Evolutionary conservation across 2,797 vertebrate genomes (phyloP), one percentile per base, ranked within the genome.

Genomic region (Schizopygopsis malacanthus): DNA sequence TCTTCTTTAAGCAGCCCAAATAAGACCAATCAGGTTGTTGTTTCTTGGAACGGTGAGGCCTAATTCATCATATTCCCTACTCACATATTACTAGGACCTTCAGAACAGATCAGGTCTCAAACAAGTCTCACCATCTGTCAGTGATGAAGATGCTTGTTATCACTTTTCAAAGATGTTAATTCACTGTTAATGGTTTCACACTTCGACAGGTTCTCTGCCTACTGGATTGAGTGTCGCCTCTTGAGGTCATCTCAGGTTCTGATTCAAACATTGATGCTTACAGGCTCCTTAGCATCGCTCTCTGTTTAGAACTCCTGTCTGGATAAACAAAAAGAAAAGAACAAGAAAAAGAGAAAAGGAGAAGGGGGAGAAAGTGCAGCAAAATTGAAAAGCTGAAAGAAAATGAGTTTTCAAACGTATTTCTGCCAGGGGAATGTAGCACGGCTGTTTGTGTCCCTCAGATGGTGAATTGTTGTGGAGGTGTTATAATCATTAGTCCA

Each of bases 361-460:
- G 69, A 25, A 69, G 10, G 71, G 71, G 56, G 84, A 88, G 6
- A 25, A 77, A 1, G 75, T 59, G 73, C 86, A 78, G 81, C 81
- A 81, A 90, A 92, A 92, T 81, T 92, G 91, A 93, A 90, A 91
- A 84, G 90, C 89, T 86, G 89, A 90, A 90, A 89, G 92, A 90
- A 90, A 89, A 88, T 89, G 87, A 92, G 81, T 65, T 91, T 91
- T 90, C 87, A 90, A 91, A 89, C 86, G 89, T 90, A 91, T 89
- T 90, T 87, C 87, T 89, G 82, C 87, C 84, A 83, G 77, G 83
- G 88, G 88, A 89, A 85, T 81, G 85, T 85, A 85, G 86, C 59
- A 61, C 79, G 86, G 81, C 86, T 86, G 87, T 89, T 87, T 85
- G 76, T 88, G 88, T 86, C 86, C 86, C 75, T 81, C 83, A 88